Evolutionary conservation across 2,888 invertebrate genomes (phyloP).

Genomic region (Galeruca laticollis): DNA sequence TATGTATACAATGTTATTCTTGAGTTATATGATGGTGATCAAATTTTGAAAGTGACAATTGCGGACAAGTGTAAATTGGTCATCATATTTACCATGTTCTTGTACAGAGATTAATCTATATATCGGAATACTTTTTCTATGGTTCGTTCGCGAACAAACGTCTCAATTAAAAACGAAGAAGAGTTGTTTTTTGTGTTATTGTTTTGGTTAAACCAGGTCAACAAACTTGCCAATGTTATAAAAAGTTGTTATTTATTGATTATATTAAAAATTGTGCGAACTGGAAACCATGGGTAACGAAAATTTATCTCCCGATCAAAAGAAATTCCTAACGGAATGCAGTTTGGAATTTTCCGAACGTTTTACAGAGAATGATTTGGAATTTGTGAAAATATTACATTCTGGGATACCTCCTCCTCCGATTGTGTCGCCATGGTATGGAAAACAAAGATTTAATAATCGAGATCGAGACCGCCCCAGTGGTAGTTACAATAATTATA

Average conservation of each 20-base stretch:
- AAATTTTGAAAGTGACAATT: too few relatives aligned
- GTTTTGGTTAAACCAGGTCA: too few relatives aligned
- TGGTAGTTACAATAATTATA: conserved; percentile 37
- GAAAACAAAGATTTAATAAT: conserved; percentile 49
- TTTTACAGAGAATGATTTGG: conserved; percentile 64
- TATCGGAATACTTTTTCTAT: too few relatives aligned
- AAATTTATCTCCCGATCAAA: conserved; percentile 62
- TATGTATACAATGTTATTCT: too few relatives aligned
- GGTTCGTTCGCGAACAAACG: too few relatives aligned
- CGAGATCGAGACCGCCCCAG: conserved; percentile 38
- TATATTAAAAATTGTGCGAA: not conserved
- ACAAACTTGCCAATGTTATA: too few relatives aligned
- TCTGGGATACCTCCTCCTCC: conserved; percentile 63
- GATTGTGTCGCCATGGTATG: conserved; percentile 65
- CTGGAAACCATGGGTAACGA: conserved; percentile 28
- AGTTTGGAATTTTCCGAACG: conserved; percentile 64
- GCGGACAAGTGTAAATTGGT: too few relatives aligned
- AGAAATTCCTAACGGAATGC: conserved; percentile 65
- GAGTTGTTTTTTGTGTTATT: too few relatives aligned
- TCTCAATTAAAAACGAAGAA: too few relatives aligned
- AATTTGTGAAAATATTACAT: conserved; percentile 63
- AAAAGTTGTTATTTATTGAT: not conserved
- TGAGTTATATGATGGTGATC: too few relatives aligned
- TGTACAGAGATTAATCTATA: too few relatives aligned
- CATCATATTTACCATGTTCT: too few relatives aligned